Evolutionary conservation across 2,797 vertebrate genomes (phyloP).

Genomic region (Acestrorhynchus altus): DNA sequence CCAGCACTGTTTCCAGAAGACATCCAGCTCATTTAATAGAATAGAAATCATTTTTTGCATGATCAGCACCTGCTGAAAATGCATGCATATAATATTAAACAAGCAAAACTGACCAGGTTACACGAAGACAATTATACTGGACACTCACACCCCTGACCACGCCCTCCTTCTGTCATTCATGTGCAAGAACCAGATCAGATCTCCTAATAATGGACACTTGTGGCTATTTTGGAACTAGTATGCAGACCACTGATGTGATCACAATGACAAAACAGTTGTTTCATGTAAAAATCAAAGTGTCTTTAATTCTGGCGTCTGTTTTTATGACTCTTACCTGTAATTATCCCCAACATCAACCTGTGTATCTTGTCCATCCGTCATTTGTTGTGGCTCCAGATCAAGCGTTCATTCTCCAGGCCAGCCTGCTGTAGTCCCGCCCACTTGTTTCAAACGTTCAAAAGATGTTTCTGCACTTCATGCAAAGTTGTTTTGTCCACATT

Average conservation of each 20-base stretch:
- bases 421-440: background rate
- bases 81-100: background rate
- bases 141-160: slow-evolving; percentile 18
- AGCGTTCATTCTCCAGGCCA: slow-evolving; percentile 31
- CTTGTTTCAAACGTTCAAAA: background rate
- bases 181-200: slow-evolving; percentile 11
- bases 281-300: too few species aligned
- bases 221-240: background rate
- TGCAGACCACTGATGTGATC: background rate
- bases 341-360: slow-evolving; percentile 42
- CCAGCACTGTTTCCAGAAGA: background rate
- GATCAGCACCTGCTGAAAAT: background rate
- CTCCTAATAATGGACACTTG: slow-evolving; percentile 7
- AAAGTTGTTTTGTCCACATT: background rate
- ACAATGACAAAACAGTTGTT: background rate
- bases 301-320: background rate
- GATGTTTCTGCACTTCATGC: background rate
- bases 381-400: slow-evolving; percentile 33
- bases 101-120: background rate
- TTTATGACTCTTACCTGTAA: slow-evolving; percentile 52
- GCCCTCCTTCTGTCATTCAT: slow-evolving; percentile 19
- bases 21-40: too few species aligned
- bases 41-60: background rate
- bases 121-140: background rate
- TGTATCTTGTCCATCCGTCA: slow-evolving; percentile 52